These are phyloP conservation scores for Acleris holmiana DNA, from an alignment of 2,888 invertebrate species.

Conservation along the genomic window DNA sequence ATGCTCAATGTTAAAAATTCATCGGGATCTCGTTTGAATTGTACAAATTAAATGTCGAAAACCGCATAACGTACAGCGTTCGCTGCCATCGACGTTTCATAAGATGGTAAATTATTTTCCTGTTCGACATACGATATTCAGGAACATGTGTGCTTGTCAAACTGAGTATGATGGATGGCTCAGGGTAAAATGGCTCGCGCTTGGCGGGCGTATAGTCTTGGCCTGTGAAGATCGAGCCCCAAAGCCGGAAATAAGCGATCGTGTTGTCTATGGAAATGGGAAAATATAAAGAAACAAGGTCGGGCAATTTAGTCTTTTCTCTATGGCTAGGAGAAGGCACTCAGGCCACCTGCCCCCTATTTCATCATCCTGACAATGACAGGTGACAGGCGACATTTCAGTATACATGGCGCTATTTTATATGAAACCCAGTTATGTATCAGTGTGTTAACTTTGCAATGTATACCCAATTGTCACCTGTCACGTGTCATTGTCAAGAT, in stretches of 20 bases:
- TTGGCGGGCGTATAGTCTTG: constrained; percentile 15
- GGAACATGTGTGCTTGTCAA: constrained; percentile 41
- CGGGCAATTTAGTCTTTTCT: too few relatives aligned
- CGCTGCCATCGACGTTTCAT: constrained; percentile 21
- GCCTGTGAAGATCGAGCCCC: constrained; percentile 19
- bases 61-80: constrained; percentile 16
- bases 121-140: constrained; percentile 33
- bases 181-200: constrained; percentile 27
- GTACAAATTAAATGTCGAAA: constrained; percentile 35
- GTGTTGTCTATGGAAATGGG: neutral
- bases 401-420: too few relatives aligned
- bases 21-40: constrained; percentile 25
- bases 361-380: too few relatives aligned
- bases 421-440: too few relatives aligned
- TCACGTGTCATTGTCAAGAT: too few relatives aligned
- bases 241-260: constrained; percentile 17
- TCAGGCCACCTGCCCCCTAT: too few relatives aligned
- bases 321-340: too few relatives aligned
- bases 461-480: too few relatives aligned
- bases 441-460: too few relatives aligned
- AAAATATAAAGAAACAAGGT: too few relatives aligned
- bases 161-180: constrained; percentile 39
- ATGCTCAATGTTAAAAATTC: constrained; percentile 29
- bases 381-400: too few relatives aligned
- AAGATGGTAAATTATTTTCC: constrained; percentile 40